These are phyloP conservation scores for Tragelaphus scriptus DNA, from an alignment of 2,113 vertebrate genomes.

Conservation along the genomic window DNA sequence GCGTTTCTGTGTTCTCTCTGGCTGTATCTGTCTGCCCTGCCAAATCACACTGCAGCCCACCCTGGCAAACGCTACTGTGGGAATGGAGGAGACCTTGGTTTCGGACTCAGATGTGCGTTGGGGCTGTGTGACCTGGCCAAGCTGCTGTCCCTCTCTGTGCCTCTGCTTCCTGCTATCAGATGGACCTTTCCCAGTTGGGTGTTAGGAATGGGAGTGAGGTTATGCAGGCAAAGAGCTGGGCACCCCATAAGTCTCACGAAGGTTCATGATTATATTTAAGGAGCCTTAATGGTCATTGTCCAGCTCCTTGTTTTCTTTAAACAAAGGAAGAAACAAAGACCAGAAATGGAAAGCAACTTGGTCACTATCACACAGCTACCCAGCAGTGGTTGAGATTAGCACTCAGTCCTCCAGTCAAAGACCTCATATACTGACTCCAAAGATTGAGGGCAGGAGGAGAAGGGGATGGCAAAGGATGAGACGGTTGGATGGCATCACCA, in stretches of 20 bases:
- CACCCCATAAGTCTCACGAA: accelerated
- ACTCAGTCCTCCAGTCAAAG: neutral
- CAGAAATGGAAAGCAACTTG: neutral
- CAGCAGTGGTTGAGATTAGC: neutral
- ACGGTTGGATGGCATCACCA: neutral
- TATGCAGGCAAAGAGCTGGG: neutral
- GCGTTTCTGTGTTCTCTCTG: neutral
- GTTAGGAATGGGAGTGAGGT: neutral
- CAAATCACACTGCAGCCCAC: neutral
- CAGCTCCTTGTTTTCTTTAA: neutral
- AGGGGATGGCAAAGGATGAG: neutral
- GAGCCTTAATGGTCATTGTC: neutral
- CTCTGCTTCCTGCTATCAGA: neutral
- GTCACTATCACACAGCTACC: neutral
- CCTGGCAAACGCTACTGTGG: neutral
- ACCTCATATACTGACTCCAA: neutral
- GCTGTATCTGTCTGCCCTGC: neutral
- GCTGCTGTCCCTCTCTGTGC: neutral
- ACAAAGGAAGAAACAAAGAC: neutral
- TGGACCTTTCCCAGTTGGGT: neutral
- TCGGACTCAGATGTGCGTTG: neutral
- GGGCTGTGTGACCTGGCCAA: neutral
- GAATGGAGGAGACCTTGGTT: neutral
- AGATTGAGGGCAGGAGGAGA: neutral
- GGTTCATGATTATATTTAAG: neutral